Base-by-base conservation (phyloP, 2,113 vertebrate genomes). In the Athene cunicularia region DNA sequence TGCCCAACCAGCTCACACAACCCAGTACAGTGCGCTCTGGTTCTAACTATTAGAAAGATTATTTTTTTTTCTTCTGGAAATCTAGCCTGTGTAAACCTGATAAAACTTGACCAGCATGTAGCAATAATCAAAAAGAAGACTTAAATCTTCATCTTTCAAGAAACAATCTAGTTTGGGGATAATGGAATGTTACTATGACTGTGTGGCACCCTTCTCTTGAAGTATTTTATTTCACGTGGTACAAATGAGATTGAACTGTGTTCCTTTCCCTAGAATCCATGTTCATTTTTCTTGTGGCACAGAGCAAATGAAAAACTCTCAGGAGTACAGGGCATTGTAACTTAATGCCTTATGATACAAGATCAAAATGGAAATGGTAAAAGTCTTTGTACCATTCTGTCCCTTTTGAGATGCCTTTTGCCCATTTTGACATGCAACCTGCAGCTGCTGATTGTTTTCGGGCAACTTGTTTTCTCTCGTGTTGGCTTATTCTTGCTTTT, bases 1-100 rank as follows among this genome's bases (percentile, higher is more conserved):
- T 33, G 33, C 24, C 37, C 28, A 74, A 0, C 21, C 32, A n/a
- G 6, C 33, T 49, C 45, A 14, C 22, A 7, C 45, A 49, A 1
- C 8, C 1, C 3, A 14, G 23, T 9, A 28, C 6, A 5, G 32
- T 9, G 19, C 5, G 0, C 21, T 50, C 27, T 1, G 0, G 13
- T 15, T 59, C 8, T 28, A 35, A 5, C n/a, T 23, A 5, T 27
- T n/a, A 19, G 12, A 30, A 35, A 8, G 17, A 7, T 30, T 59
- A 60, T 50, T 13, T 37, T 30, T 59, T 66, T 50, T 13, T 37
- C 14, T 35, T 24, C 24, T 27, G 43, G 28, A 22, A 43, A 21
- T 24, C 9, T 41, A 13, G 7, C 8, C 22, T n/a, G 2, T 41
- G 20, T 41, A 59, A 35, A 24, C 24, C 47, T 60, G n/a, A 8